These are phyloP conservation scores for Hydroisotoma schaefferi DNA, from an alignment of 2,888 invertebrate species.

Conservation along the genomic window DNA sequence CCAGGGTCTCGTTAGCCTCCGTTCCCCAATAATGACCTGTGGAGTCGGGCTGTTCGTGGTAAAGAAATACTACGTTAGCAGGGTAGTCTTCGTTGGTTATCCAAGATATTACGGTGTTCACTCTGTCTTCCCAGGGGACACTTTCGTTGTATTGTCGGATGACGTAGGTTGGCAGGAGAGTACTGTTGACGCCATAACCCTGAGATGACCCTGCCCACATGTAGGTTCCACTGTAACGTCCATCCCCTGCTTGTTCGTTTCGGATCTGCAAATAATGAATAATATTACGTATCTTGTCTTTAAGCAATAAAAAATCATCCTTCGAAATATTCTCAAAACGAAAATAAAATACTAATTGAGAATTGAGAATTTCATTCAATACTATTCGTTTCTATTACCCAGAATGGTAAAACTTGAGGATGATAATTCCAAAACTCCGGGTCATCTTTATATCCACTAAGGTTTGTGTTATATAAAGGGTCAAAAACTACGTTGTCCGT, in stretches of 20 bases:
- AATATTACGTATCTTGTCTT: too few relatives aligned
- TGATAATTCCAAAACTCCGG: constrained; percentile 33
- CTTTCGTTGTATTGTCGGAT: constrained; percentile 45
- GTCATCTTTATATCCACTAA: constrained; percentile 24
- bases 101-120: constrained; percentile 62
- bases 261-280: constrained; percentile 50
- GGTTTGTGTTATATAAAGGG: constrained; percentile 49
- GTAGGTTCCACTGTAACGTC: constrained; percentile 61
- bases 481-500: constrained; percentile 63
- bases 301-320: background rate
- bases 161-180: constrained; percentile 55
- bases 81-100: constrained; percentile 59
- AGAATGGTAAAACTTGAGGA: constrained; percentile 32
- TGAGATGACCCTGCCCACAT: constrained; percentile 64
- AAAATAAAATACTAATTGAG: too few relatives aligned
- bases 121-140: constrained; percentile 55
- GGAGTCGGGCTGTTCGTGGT: constrained; percentile 68
- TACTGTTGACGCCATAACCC: constrained; percentile 48
- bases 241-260: constrained; percentile 58
- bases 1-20: constrained; percentile 52
- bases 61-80: constrained; percentile 66
- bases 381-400: too few relatives aligned
- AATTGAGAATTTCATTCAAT: too few relatives aligned
- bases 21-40: constrained; percentile 62
- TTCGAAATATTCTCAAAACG: too few relatives aligned